These are phyloP conservation scores for Gymnodraco acuticeps DNA, from an alignment of 2,797 vertebrate species.

Conservation along the genomic window DNA sequence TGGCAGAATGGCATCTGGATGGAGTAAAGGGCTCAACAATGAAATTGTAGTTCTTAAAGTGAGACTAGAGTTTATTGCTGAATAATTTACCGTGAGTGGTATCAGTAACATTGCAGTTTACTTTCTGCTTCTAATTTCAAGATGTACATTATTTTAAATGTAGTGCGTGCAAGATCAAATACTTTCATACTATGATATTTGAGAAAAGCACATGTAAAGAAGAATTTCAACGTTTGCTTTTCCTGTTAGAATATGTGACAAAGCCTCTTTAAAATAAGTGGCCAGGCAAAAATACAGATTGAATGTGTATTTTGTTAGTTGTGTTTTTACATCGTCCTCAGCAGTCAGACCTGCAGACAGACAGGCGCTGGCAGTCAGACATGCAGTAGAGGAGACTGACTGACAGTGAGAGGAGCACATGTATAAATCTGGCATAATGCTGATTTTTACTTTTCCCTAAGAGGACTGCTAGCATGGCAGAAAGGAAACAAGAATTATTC, in stretches of 20 bases:
- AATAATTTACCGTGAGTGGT: background rate
- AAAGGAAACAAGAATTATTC: conserved; percentile 88
- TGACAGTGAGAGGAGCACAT: conserved; percentile 56
- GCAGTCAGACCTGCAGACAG: conserved; percentile 15
- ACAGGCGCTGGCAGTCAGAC: conserved; percentile 30
- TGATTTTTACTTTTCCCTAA: conserved; percentile 84
- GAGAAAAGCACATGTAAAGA: too few relatives aligned
- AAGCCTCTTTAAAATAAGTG: background rate
- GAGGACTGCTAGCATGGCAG: conserved; percentile 84
- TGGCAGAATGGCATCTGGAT: background rate
- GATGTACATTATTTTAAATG: background rate
- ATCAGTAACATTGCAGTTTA: background rate
- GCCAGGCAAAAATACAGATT: background rate
- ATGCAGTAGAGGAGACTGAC: conserved; percentile 30
- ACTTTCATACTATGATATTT: background rate
- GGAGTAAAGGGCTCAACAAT: background rate
- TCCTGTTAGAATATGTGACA: background rate
- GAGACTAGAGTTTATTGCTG: background rate
- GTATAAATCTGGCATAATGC: conserved; percentile 86
- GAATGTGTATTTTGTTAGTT: background rate
- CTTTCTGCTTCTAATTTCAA: background rate
- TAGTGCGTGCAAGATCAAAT: background rate
- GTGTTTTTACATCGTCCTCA: background rate
- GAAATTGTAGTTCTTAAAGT: background rate
- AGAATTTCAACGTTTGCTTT: background rate